These are phyloP conservation scores for Dendrophyllia cribrosa DNA, from an alignment of 64 coral and sea anemone species.

Conservation along the genomic window DNA sequence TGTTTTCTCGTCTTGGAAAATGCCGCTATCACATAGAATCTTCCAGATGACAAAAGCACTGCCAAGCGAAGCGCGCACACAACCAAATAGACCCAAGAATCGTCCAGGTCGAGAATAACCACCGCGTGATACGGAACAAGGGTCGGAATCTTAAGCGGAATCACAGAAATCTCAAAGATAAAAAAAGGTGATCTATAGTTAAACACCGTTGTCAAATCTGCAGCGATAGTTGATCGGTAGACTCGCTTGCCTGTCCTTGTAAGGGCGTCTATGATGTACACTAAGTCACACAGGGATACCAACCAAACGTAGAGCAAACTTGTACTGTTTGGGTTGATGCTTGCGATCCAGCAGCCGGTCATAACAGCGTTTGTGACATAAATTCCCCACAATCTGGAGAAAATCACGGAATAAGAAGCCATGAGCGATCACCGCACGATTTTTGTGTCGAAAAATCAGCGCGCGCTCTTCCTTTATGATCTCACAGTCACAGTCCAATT, in stretches of 20 bases:
- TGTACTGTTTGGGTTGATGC: slow-evolving; percentile 8
- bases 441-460: background rate
- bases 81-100: background rate
- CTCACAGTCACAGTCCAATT: background rate
- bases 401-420: background rate
- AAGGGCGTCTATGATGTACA: slow-evolving; percentile 56
- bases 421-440: background rate
- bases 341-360: slow-evolving; percentile 50
- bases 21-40: background rate
- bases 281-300: slow-evolving; percentile 63
- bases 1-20: background rate
- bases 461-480: background rate
- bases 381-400: slow-evolving; percentile 36
- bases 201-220: background rate
- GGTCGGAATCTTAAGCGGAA: background rate
- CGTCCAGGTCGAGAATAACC: background rate
- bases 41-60: background rate
- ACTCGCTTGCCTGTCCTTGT: slow-evolving; percentile 1
- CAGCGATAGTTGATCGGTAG: background rate
- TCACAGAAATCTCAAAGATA: background rate
- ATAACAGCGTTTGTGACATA: slow-evolving; percentile 34
- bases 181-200: background rate
- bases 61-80: background rate
- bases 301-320: slow-evolving; percentile 53
- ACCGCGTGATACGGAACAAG: background rate